phyloP scores from a whole-genome alignment of 2,113 vertebrate genomes.

The Formicarius rufipectus region DNA sequence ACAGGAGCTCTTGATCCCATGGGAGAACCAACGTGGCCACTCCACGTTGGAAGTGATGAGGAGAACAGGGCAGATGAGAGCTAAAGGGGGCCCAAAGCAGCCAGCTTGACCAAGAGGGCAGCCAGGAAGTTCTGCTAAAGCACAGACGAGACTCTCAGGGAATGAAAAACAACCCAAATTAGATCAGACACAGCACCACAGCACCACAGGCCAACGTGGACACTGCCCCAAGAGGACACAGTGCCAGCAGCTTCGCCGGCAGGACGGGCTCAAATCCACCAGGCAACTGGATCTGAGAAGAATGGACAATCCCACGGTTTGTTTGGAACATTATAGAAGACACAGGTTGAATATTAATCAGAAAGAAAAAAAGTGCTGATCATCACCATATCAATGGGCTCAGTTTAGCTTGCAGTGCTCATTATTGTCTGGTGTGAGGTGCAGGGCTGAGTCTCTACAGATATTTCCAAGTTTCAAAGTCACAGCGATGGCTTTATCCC shows the following conservation, averaged over 20 bases:
- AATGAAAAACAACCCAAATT: background rate
- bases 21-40: background rate
- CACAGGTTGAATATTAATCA: slow-evolving; percentile 65
- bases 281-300: slow-evolving; percentile 36
- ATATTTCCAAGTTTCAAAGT: slow-evolving; percentile 31
- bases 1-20: background rate
- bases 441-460: background rate
- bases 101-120: background rate
- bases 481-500: background rate
- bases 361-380: slow-evolving; percentile 60
- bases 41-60: background rate
- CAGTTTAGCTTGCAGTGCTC: slow-evolving; percentile 53
- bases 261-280: slow-evolving; percentile 21
- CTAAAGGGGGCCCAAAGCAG: background rate
- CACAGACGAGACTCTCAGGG: background rate
- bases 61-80: background rate
- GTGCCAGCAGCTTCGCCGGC: background rate
- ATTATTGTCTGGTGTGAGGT: slow-evolving; percentile 24
- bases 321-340: slow-evolving; percentile 49
- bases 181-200: background rate
- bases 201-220: background rate
- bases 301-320: slow-evolving; percentile 57
- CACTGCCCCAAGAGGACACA: background rate
- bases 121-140: background rate
- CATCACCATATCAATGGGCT: slow-evolving; percentile 70